A percentile compares a stretch with the other conserved stretches of the same genome.
phyloP scores from a whole-genome alignment of 2,797 vertebrate genomes.

The Mus spretus region DNA sequence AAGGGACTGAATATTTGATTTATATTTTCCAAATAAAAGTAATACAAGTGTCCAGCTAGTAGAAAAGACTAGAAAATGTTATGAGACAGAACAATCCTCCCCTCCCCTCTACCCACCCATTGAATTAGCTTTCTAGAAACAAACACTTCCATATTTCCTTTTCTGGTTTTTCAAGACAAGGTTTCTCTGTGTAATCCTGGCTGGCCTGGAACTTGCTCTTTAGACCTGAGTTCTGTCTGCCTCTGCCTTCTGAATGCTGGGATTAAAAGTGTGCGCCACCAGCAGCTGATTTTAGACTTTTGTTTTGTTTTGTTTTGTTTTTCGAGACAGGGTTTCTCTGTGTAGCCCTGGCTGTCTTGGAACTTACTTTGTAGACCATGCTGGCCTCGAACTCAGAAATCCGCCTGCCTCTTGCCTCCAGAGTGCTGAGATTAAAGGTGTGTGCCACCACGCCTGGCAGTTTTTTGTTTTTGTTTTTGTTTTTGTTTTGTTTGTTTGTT shows the following conservation, averaged over 20 bases:
- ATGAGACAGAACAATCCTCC: not conserved
- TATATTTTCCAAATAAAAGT: not conserved
- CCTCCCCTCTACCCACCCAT: not conserved
- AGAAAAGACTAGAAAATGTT: not conserved
- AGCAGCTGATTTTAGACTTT: not conserved
- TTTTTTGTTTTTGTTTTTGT: too few relatives aligned
- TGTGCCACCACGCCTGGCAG: too few relatives aligned
- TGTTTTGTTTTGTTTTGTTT: not conserved
- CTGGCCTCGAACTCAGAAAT: not conserved
- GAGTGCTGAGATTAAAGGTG: not conserved
- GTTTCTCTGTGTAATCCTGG: not conserved
- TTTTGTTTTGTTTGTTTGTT: too few relatives aligned
- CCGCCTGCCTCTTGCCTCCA: not conserved
- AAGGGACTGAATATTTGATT: not conserved
- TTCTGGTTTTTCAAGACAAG: not conserved
- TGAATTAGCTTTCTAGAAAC: not conserved
- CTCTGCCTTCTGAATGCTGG: too few relatives aligned
- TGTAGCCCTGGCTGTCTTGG: not conserved
- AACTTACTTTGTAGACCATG: not conserved
- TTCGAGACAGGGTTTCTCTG: not conserved
- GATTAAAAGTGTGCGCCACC: too few relatives aligned
- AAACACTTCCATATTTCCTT: not conserved
- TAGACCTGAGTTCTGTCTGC: too few relatives aligned
- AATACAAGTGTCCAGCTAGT: not conserved
- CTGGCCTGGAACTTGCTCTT: not conserved